Percentiles rank a stretch among this genome's conserved stretches.
These are phyloP conservation scores for Platerodrilus igneus DNA, from an alignment of 2,888 invertebrate genomes.

Conservation along the genomic window DNA sequence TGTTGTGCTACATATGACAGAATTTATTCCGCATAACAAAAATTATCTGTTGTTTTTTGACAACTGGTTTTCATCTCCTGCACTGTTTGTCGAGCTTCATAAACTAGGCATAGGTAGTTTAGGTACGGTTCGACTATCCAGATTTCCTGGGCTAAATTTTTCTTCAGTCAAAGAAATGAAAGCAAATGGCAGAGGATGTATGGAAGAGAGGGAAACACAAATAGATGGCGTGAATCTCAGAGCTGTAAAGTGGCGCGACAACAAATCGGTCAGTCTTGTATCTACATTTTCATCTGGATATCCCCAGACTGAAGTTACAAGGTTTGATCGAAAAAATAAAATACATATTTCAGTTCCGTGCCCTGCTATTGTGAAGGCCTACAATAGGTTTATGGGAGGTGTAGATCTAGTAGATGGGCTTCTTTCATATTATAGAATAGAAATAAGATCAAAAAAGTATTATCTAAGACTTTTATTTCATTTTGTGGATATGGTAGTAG, in stretches of 20 bases:
- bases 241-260: constrained; percentile 4
- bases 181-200: not conserved
- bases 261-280: not conserved
- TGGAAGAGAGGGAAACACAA: not conserved
- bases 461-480: constrained; percentile 15
- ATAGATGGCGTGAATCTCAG: constrained; percentile 1
- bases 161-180: constrained; percentile 6
- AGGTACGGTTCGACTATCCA: too few species aligned
- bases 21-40: too few species aligned
- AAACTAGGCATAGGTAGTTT: too few species aligned
- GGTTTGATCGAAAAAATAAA: constrained; percentile 1
- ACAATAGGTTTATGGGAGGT: constrained; percentile 6
- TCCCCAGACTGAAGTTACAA: not conserved
- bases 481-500: too few species aligned
- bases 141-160: too few species aligned
- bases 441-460: constrained; percentile 16
- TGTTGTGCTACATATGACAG: too few species aligned
- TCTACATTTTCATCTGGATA: constrained; percentile 2
- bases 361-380: not conserved
- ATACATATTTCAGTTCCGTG: not conserved
- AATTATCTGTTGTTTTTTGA: too few species aligned
- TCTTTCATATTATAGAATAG: constrained; percentile 1
- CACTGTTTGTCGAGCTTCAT: too few species aligned
- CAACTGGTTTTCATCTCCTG: too few species aligned
- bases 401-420: constrained; percentile 5